phyloP scores from a whole-genome alignment of 2,113 vertebrate species.

The Climacteris rufus region DNA sequence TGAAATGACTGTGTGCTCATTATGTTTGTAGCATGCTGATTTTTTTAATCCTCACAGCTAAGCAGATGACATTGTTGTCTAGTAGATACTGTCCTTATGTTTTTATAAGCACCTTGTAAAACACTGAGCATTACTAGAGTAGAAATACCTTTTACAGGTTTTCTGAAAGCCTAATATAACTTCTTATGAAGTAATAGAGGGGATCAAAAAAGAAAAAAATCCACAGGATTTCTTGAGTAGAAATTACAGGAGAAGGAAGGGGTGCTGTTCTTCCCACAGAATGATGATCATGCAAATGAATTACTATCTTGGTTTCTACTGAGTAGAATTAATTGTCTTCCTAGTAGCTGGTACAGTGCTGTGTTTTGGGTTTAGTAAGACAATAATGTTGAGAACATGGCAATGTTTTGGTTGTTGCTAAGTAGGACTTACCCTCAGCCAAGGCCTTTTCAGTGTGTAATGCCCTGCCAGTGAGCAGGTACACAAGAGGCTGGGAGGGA shows the following conservation, averaged over 20 bases:
- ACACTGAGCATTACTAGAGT: not conserved
- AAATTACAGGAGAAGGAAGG: not conserved
- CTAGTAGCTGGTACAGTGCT: not conserved
- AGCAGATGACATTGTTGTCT: constrained; percentile 40
- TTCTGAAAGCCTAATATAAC: constrained; percentile 22
- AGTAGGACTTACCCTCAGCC: not conserved
- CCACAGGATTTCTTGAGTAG: not conserved
- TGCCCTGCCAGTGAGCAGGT: not conserved
- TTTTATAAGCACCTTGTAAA: constrained; percentile 56
- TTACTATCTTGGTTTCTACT: not conserved
- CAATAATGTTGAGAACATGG: accelerated
- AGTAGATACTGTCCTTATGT: constrained; percentile 45
- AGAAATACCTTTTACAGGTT: constrained; percentile 24
- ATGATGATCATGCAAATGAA: not conserved
- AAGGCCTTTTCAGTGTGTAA: not conserved
- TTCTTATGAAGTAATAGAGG: not conserved
- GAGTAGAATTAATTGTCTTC: not conserved
- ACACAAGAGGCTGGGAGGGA: not conserved
- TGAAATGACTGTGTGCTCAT: constrained; percentile 38
- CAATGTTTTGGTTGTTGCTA: not conserved
- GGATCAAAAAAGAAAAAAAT: not conserved
- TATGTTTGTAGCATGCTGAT: constrained; percentile 15
- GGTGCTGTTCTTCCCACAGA: not conserved
- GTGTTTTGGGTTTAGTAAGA: not conserved
- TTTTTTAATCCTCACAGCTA: constrained; percentile 47